Percentiles rank a stretch among this genome's conserved stretches.
Evolutionary conservation across 1,140 invertebrate genomes (phyloP).

Genomic region (Pteromalus puparum): DNA sequence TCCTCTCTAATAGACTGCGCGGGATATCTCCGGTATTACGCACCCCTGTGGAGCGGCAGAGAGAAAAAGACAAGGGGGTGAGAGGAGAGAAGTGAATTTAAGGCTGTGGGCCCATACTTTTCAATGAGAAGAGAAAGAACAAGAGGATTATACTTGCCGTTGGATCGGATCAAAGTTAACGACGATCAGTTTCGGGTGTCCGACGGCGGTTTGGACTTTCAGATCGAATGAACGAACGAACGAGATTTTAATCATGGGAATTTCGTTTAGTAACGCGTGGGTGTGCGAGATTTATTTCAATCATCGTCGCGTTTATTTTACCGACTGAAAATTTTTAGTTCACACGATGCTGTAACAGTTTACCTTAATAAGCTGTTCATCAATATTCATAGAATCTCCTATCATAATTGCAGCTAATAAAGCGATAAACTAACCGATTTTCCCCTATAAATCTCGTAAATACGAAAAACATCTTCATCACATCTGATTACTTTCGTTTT

Average conservation of each 20-base stretch:
- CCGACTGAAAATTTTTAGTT: background rate
- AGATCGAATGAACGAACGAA: background rate
- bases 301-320: too few relatives aligned
- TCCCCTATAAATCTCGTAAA: too few relatives aligned
- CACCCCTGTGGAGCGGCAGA: background rate
- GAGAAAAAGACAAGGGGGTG: background rate
- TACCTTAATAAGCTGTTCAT: background rate
- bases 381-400: background rate
- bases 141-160: conserved; percentile 2
- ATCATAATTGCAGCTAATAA: background rate
- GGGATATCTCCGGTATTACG: background rate
- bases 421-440: background rate
- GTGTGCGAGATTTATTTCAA: too few relatives aligned
- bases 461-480: too few relatives aligned
- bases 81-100: conserved; percentile 6
- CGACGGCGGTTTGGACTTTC: background rate
- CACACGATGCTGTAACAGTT: background rate
- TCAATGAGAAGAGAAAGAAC: background rate
- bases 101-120: background rate
- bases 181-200: background rate
- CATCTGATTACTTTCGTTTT: too few relatives aligned
- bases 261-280: background rate
- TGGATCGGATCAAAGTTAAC: conserved; percentile 11
- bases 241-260: background rate
- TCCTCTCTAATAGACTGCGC: conserved; percentile 12